Conservation (phyloP, 2,113 vertebrate genomes). For the Dicerorhinus sumatrensis region DNA sequence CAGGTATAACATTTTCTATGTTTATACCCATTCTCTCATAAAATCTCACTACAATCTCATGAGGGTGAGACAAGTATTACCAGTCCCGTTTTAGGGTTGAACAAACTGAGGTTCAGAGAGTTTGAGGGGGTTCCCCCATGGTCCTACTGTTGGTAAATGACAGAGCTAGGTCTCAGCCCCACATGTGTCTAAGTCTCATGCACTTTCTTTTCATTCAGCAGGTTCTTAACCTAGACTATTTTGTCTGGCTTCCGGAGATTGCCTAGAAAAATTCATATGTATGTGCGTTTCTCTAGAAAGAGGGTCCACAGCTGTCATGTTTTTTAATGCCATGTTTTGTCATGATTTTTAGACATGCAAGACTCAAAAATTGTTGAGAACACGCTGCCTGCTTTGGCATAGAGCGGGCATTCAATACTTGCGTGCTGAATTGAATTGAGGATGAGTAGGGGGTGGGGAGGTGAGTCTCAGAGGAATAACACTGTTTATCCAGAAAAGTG, state of each 20-base stretch:
- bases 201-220: neutral
- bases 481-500: neutral
- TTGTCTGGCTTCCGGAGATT: neutral
- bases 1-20: neutral
- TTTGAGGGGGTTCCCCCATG: rapidly evolving
- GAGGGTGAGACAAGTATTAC: neutral
- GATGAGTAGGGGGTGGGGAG: neutral
- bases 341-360: neutral
- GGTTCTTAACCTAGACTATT: neutral
- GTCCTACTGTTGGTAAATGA: neutral
- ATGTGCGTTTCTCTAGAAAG: neutral
- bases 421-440: neutral
- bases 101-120: neutral
- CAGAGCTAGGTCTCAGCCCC: neutral
- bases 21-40: neutral
- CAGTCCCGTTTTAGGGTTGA: neutral
- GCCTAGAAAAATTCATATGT: neutral
- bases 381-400: neutral
- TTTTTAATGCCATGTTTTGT: no score
- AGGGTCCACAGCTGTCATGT: neutral
- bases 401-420: neutral
- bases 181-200: neutral
- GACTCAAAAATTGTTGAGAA: neutral
- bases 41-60: neutral
- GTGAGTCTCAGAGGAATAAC: neutral